Evolutionary conservation across 2,888 invertebrate species (phyloP), one percentile per base, ranked within the genome.

Genomic region (Eilema depressum): DNA sequence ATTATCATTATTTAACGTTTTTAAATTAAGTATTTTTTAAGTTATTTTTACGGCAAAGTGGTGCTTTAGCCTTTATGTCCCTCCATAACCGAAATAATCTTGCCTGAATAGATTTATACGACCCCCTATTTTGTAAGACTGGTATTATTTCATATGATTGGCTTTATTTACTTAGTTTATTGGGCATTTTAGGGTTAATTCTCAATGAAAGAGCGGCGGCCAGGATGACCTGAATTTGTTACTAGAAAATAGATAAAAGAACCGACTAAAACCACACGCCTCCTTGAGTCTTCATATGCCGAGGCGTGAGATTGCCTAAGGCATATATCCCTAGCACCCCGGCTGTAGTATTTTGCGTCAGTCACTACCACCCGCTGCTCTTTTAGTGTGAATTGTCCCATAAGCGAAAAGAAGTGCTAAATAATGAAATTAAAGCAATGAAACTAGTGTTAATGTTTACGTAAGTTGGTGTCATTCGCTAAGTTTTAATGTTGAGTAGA

Each of bases 381-480:
- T 41, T 17, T 41, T 17, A 41, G 41, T 41, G 41, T 3, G 41
- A 17, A 41, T 41, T 41, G 17, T 17, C 41, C 17, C 41, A 59
- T 25, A 63, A 71, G 75, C 68, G 75, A 74, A 76, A 73, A 80
- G 71, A 88, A 89, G 88, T 89, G 88, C 87, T 89, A 85, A 85
- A 82, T 86, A 79, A 63, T 74, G 83, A 86, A 90, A 87, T 83
- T 74, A 83, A 90, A 91, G 90, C 91, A 91, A 91, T 90, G 81
- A 88, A 89, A 83, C 85, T 89, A 89, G 87, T 76, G 75, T 86
- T 85, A 86, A 79, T 77, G 74, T 83, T 80, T 78, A 78, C 74
- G 71, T 83, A 81, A 82, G 83, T 83, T 73, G 70, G 74, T 81
- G 81, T 82, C 79, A 80, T 78, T 78, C 78, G 78, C 79, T 83